phyloP scores from a whole-genome alignment of 2,113 vertebrate genomes.

The Urocolius indicus region DNA sequence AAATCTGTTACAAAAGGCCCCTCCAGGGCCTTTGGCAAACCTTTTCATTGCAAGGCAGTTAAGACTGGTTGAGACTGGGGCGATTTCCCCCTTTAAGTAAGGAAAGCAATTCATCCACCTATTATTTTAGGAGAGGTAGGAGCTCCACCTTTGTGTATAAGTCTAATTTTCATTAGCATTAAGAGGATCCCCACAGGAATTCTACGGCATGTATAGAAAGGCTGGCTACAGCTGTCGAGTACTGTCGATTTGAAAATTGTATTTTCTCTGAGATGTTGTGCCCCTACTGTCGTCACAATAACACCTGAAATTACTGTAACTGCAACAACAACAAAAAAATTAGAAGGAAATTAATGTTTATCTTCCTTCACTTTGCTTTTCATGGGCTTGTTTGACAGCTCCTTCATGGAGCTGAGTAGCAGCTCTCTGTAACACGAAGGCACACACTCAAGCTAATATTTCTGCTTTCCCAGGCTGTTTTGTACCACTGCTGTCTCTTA shows the following conservation, averaged over 20 bases:
- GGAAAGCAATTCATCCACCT: not conserved
- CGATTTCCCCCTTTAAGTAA: not conserved
- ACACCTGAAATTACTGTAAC: not conserved
- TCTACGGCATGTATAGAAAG: not conserved
- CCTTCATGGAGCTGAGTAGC: fast-evolving
- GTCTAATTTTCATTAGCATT: not conserved
- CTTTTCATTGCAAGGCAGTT: not conserved
- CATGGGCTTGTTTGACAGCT: not conserved
- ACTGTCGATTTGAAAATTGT: not conserved
- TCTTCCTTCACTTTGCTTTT: not conserved
- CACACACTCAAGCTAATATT: not conserved
- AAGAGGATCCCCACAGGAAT: not conserved
- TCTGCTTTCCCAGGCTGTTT: not conserved
- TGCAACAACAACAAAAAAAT: not conserved
- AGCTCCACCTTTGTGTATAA: not conserved
- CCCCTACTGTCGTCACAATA: not conserved
- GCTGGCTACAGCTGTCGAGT: not conserved
- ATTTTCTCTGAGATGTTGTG: not conserved
- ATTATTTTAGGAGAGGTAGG: not conserved
- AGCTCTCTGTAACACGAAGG: not conserved
- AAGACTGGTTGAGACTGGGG: not conserved
- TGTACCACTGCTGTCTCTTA: fast-evolving
- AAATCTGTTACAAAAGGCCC: not conserved
- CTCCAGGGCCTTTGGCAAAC: not conserved
- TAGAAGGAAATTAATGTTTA: not conserved